Evolutionary conservation across 2,113 vertebrate species (phyloP), one percentile per base, ranked within the genome.

Genomic region (Pseudopodoces humilis): DNA sequence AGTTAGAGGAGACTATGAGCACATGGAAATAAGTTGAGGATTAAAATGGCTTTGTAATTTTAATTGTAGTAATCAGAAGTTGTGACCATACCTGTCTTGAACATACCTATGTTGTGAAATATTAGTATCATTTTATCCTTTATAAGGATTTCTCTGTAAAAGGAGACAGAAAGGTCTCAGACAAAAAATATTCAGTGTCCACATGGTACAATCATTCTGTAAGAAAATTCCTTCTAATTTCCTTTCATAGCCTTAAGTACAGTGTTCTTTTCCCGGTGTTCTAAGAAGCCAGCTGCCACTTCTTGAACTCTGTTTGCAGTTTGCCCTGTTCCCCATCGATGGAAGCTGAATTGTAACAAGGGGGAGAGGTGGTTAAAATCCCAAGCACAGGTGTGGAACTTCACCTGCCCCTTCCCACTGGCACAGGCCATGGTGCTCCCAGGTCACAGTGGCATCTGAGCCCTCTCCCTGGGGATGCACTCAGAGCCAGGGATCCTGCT

Each of bases 331-430:
- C 11, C 13, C 23, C 30, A 4, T 25, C 43, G 63, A 0, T 25
- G 49, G 30, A 7, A 41, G 37, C 31, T 88, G 70, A 50, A 18
- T 1, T 52, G 13, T 25, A 56, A 60, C n/a, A 33, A 6, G 63
- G 74, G 25, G 20, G 35, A 39, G 52, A 55, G 19, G 24, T n/a
- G 27, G 27, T 41, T 72, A 35, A 84, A 60, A 19, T 35, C 6
- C n/a, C 21, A 5, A 21, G 35, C 16, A 13, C 3, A 12, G 18
- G 8, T 2, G 0, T 0, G 6, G n/a, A 24, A 9, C 4, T 24
- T 14, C 3, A 13, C 15, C 25, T 83, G 44, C n/a, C 68, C 58
- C 59, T 72, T 79, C 30, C 62, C 15, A 3, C 27, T 8, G 50
- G 30, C 30, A 9, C 28, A 2, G 41, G 2, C 37, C 12, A 1